A percentile compares a stretch with the other conserved stretches of the same genome.
These are phyloP conservation scores for Acrocephalus scirpaceus DNA, from an alignment of 2,797 vertebrate species.

Conservation along the genomic window DNA sequence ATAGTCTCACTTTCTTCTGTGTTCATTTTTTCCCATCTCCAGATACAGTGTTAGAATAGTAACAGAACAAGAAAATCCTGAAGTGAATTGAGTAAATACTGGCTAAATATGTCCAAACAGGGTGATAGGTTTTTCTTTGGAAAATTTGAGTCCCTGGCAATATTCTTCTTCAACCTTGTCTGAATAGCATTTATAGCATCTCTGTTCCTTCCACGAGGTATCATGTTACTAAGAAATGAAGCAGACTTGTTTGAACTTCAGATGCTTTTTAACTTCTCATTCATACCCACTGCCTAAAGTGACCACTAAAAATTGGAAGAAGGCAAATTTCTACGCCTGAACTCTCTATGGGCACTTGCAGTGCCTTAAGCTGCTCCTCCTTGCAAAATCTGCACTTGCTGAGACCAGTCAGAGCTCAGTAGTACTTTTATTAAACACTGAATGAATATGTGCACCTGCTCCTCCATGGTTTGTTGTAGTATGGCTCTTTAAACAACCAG, in stretches of 20 bases:
- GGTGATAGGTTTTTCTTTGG: neutral
- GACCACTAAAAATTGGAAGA: neutral
- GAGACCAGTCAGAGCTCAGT: neutral
- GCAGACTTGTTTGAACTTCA: neutral
- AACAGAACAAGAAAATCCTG: neutral
- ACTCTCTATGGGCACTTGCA: neutral
- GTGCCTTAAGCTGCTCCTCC: neutral
- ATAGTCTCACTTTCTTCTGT: neutral
- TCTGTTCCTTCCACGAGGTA: neutral
- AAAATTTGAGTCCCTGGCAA: neutral
- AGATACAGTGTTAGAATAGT: neutral
- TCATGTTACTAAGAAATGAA: neutral
- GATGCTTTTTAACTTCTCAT: neutral
- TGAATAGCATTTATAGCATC: neutral
- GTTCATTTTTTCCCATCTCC: neutral
- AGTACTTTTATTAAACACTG: neutral
- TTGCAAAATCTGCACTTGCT: neutral
- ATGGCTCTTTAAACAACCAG: neutral
- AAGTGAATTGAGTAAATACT: neutral
- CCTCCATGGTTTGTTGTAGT: neutral
- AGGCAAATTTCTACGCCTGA: neutral
- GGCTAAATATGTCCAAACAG: neutral
- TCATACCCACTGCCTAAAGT: neutral
- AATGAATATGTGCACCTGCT: neutral
- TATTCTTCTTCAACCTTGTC: neutral